Conservation (phyloP, 2,888 invertebrate genomes). For the Dasypogon diadema region DNA sequence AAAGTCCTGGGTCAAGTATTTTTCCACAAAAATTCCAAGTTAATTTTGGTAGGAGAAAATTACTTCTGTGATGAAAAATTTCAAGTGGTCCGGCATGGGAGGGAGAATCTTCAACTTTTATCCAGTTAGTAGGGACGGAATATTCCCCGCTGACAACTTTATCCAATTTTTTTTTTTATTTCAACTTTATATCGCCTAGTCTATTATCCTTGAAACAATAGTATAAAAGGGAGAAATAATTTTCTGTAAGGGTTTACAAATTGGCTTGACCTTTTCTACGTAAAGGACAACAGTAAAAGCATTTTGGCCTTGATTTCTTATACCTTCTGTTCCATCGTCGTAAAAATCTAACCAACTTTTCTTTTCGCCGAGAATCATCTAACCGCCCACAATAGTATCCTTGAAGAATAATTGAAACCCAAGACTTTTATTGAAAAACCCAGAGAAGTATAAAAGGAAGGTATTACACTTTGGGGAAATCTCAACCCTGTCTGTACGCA, state of each 20-base stretch:
- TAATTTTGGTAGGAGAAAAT: constrained; percentile 7
- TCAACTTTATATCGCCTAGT: neutral
- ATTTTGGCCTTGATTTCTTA: neutral
- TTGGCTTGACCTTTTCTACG: constrained; percentile 9
- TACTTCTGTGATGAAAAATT: neutral
- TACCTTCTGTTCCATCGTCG: neutral
- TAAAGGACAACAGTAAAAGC: neutral
- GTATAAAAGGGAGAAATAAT: constrained; percentile 1
- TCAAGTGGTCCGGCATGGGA: neutral
- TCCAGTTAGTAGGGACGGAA: constrained; percentile 7
- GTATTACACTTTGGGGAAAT: constrained; percentile 33
- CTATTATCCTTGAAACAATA: constrained; percentile 6
- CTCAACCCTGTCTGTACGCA: neutral
- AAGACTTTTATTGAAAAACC: constrained; percentile 1
- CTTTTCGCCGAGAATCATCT: constrained; percentile 10
- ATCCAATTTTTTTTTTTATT: constrained; percentile 8
- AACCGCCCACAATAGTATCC: constrained; percentile 20
- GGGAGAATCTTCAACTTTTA: constrained; percentile 1
- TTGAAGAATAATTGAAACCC: constrained; percentile 36
- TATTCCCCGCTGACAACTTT: constrained; percentile 35
- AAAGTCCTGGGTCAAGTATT: no score
- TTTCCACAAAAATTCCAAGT: neutral
- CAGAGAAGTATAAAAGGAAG: constrained; percentile 1
- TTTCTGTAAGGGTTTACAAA: constrained; percentile 22
- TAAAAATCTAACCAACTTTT: constrained; percentile 22